Percentiles rank a stretch among this genome's conserved stretches.
phyloP scores from a whole-genome alignment of 2,888 invertebrate genomes.

The Thera britannica region DNA sequence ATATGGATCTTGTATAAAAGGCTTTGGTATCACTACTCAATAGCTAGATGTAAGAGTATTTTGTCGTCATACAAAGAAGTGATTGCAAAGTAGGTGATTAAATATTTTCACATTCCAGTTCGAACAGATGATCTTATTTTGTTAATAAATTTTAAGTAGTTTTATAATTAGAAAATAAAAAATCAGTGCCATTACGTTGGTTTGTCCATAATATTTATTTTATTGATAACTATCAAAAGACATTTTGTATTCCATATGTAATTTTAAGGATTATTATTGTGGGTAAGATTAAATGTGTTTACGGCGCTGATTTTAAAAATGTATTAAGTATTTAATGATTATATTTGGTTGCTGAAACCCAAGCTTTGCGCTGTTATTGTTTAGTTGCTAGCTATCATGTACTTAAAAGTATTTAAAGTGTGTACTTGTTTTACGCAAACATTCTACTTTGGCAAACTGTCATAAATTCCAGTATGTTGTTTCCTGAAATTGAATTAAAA shows the following conservation, averaged over 20 bases:
- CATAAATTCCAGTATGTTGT: constrained; percentile 16
- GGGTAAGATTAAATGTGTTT: not conserved
- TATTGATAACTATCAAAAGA: constrained; percentile 9
- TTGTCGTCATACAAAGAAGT: not conserved
- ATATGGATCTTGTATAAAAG: too few relatives aligned
- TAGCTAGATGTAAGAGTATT: not conserved
- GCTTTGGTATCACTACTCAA: too few relatives aligned
- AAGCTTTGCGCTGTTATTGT: constrained; percentile 2
- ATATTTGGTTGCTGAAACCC: not conserved
- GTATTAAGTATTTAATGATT: not conserved
- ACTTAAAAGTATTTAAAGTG: constrained; percentile 3
- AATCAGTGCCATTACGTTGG: constrained; percentile 15
- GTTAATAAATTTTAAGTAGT: not conserved
- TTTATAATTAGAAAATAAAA: constrained; percentile 1
- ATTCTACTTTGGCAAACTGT: constrained; percentile 3
- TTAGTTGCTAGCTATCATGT: constrained; percentile 11
- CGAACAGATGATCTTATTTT: not conserved
- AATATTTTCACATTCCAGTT: not conserved
- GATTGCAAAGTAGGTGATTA: not conserved
- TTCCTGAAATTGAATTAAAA: not conserved
- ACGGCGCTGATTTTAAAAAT: not conserved
- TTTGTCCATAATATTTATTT: not conserved
- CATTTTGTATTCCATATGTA: constrained; percentile 16
- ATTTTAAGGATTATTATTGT: not conserved
- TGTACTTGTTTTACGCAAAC: not conserved